Conservation (phyloP, 30 jellyfish, hydroid and myxozoan genomes). For the Clytia hemisphaerica region DNA sequence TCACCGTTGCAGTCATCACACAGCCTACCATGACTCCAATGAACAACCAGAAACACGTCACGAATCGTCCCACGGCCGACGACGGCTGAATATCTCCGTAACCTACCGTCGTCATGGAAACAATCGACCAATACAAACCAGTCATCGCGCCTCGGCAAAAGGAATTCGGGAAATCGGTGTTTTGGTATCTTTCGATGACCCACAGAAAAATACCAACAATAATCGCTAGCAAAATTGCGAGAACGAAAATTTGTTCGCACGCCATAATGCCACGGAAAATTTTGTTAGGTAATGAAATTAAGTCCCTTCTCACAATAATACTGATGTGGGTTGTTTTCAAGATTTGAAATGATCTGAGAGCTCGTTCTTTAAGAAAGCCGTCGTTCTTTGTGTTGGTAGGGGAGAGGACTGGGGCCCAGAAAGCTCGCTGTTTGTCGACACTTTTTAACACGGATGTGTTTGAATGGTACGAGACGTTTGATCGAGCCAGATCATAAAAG, state of each 20-base stretch:
- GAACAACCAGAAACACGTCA: slow-evolving; percentile 7
- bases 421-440: not conserved
- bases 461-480: slow-evolving; percentile 5
- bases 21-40: slow-evolving; percentile 19
- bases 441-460: not conserved
- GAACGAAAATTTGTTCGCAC: not conserved
- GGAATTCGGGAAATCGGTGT: not conserved
- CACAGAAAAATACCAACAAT: slow-evolving; percentile 9
- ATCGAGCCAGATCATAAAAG: slow-evolving; percentile 1
- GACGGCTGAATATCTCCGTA: slow-evolving; percentile 13
- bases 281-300: slow-evolving; percentile 1
- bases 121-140: slow-evolving; percentile 16
- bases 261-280: not conserved
- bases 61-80: slow-evolving; percentile 6
- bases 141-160: not conserved
- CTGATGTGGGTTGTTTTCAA: not conserved
- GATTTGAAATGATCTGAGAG: slow-evolving; percentile 1
- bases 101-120: slow-evolving; percentile 29
- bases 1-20: slow-evolving; percentile 20
- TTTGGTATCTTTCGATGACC: slow-evolving; percentile 1
- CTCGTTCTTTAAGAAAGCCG: not conserved
- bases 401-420: slow-evolving; percentile 33
- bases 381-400: no score
- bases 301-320: not conserved
- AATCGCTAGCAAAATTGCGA: not conserved